Base-by-base conservation (phyloP, 2,797 vertebrate genomes). In the Austrolebias charrua region DNA sequence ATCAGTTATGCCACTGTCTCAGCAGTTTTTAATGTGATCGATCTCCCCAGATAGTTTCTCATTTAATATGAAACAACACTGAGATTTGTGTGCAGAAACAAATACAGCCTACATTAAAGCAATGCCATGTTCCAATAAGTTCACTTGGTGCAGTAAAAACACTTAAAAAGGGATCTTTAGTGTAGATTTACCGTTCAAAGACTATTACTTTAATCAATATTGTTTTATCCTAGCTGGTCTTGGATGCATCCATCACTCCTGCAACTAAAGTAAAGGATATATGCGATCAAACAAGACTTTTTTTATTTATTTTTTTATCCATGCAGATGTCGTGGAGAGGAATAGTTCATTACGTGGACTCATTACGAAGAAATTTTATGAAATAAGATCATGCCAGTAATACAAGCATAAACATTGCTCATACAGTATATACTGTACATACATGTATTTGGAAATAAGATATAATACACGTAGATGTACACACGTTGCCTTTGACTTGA, bases 301-400 rank as follows among this genome's bases (percentile, higher is more conserved):
- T 72, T 85, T 74, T 66, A n/a, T 81, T 81, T 3, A 18, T 18
- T 65, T 71, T 82, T 75, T 78, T 55, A 53, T 75, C 55, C 56
- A 40, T 24, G 55, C 58, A 76, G 55, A 47, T n/a, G n/a, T n/a
- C n/a, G n/a, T n/a, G n/a, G 56, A 55, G 65, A 76, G 61, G 65
- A 44, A 57, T 49, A 55, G 40, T 69, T 69, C 71, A 28, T 49
- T 59, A 65, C 42, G n/a, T n/a, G n/a, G n/a, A n/a, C n/a, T n/a
- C n/a, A 78, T 80, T 78, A 83, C 78, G 67, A 60, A 59, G 80
- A 77, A 79, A 83, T 88, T 74, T 76, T 62, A 74, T 45, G 57
- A 72, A 84, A 78, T 69, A 73, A 66, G 70, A 76, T 63, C 61
- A 48, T 40, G 51, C 52, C 78, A 78, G 83, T 76, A 81, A 82